Percentiles rank a stretch among this genome's conserved stretches.
These are phyloP conservation scores for Macropus fuliginosus DNA, from an alignment of 2,797 vertebrate genomes.

Conservation along the genomic window DNA sequence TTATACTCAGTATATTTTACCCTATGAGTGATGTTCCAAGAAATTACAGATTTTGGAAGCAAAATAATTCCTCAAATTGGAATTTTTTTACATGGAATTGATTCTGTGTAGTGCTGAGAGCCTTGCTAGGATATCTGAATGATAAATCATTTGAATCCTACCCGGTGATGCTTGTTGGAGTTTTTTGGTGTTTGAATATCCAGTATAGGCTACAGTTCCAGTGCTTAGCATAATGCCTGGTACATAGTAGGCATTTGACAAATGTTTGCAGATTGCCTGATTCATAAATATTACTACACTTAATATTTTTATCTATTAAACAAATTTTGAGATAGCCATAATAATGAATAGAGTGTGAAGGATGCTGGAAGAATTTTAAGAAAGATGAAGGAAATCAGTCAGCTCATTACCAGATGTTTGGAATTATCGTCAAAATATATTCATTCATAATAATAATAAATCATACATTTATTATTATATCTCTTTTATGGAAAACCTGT, in stretches of 20 bases:
- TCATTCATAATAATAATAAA: not conserved
- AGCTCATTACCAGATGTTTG: not conserved
- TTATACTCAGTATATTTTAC: not conserved
- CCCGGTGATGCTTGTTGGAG: not conserved
- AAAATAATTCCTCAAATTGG: slow-evolving; percentile 5
- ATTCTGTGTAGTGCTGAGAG: slow-evolving; percentile 21
- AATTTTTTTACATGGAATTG: not conserved
- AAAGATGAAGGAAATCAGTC: not conserved
- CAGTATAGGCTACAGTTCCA: not conserved
- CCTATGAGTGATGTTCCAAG: slow-evolving; percentile 7
- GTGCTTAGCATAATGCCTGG: not conserved
- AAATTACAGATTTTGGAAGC: slow-evolving; percentile 40
- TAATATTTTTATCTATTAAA: not conserved
- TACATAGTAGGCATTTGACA: not conserved
- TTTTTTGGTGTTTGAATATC: slow-evolving; percentile 20
- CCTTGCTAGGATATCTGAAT: not conserved
- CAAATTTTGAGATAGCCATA: not conserved
- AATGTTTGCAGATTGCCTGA: not conserved
- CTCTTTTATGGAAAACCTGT: not conserved
- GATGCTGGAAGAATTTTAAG: not conserved
- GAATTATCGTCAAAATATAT: not conserved
- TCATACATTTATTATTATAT: not conserved
- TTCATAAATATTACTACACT: not conserved
- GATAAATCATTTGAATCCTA: slow-evolving; percentile 2
- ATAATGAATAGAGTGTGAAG: not conserved